Conservation (phyloP, 2,888 invertebrate genomes). For the Lissonota sp. region DNA sequence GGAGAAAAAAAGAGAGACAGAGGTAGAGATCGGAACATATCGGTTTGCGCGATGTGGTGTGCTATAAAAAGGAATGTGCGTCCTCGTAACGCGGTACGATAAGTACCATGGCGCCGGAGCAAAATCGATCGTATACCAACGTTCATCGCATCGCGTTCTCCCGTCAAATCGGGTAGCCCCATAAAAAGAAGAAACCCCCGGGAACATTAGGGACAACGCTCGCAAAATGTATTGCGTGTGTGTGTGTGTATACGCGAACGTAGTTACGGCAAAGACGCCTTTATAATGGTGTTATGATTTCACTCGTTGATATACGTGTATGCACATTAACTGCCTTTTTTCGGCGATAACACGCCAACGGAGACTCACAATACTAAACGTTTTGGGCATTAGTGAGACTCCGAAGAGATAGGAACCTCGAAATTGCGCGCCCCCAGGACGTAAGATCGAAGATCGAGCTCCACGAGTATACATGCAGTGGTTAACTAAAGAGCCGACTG, state of each 20-base stretch:
- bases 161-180: slow-evolving; percentile 77
- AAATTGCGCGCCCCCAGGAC: slow-evolving; percentile 24
- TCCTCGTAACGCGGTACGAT: slow-evolving; percentile 83
- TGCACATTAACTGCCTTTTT: slow-evolving; percentile 44
- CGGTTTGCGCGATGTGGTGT: slow-evolving; percentile 63
- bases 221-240: slow-evolving; percentile 18
- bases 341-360: slow-evolving; percentile 64
- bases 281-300: slow-evolving; percentile 81
- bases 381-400: slow-evolving; percentile 71
- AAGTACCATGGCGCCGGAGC: slow-evolving; percentile 77
- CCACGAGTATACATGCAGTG: neutral
- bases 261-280: slow-evolving; percentile 46
- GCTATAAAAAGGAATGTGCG: slow-evolving; percentile 82
- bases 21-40: slow-evolving; percentile 72
- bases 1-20: slow-evolving; percentile 23
- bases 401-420: slow-evolving; percentile 28
- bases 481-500: neutral
- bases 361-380: slow-evolving; percentile 70
- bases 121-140: slow-evolving; percentile 75
- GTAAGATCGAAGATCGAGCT: slow-evolving; percentile 28
- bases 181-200: slow-evolving; percentile 77
- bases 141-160: slow-evolving; percentile 40
- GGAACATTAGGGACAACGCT: slow-evolving; percentile 59
- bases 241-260: slow-evolving; percentile 30
- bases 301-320: slow-evolving; percentile 70